phyloP scores from a whole-genome alignment of 2,113 vertebrate genomes.

The Alligator mississippiensis region DNA sequence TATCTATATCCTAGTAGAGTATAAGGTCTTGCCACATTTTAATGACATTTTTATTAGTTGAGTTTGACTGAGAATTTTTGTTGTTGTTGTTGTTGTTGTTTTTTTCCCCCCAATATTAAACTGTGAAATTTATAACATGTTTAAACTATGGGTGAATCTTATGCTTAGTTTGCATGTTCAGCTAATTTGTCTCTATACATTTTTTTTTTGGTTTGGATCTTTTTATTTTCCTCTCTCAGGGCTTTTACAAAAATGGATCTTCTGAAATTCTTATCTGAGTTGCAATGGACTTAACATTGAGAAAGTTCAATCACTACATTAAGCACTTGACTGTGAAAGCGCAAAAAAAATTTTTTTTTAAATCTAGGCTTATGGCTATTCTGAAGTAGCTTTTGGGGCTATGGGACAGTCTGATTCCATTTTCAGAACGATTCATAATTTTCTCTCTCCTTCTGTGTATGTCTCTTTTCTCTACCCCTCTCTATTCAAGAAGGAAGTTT shows the following conservation, averaged over 20 bases:
- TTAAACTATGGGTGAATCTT: slow-evolving; percentile 95
- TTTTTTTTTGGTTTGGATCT: slow-evolving; percentile 77
- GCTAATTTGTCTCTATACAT: slow-evolving; percentile 87
- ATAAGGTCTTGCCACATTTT: slow-evolving; percentile 84
- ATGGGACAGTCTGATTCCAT: slow-evolving; percentile 62
- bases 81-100: slow-evolving; percentile 72
- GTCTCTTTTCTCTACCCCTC: slow-evolving; percentile 44
- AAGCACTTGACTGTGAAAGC: slow-evolving; percentile 93
- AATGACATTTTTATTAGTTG: slow-evolving; percentile 84
- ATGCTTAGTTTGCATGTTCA: slow-evolving; percentile 96
- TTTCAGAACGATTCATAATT: slow-evolving; percentile 64
- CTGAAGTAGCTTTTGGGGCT: slow-evolving; percentile 57
- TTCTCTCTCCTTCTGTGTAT: slow-evolving; percentile 38
- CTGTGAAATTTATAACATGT: slow-evolving; percentile 95
- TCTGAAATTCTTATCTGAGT: slow-evolving; percentile 86
- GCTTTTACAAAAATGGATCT: slow-evolving; percentile 89
- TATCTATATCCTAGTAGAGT: slow-evolving; percentile 83
- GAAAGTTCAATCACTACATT: slow-evolving; percentile 95
- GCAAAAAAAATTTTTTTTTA: slow-evolving; percentile 63
- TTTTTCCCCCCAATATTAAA: slow-evolving; percentile 84
- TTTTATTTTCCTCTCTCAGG: slow-evolving; percentile 92
- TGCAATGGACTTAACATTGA: slow-evolving; percentile 85
- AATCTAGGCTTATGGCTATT: slow-evolving; percentile 58
- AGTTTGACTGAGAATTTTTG: slow-evolving; percentile 81
- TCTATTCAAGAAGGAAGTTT: slow-evolving; percentile 79